Conservation (phyloP, 2,797 vertebrate genomes). For the Cossypha niveicapilla region DNA sequence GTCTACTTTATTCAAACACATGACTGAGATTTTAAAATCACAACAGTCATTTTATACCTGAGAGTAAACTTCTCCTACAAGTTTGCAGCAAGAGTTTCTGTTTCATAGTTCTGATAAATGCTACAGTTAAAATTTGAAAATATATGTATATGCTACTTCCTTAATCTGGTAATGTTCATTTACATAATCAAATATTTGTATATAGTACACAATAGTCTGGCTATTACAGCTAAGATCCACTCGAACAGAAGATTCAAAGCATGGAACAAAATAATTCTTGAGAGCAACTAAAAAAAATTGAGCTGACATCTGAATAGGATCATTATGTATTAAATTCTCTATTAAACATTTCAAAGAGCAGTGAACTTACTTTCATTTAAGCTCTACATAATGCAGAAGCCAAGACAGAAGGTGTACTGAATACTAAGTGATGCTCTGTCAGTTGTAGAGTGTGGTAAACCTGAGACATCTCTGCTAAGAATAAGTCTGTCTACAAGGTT, state of each 20-base stretch:
- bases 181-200: neutral
- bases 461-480: neutral
- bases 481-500: neutral
- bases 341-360: neutral
- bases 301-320: neutral
- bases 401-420: neutral
- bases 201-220: neutral
- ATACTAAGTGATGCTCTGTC: neutral
- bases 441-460: neutral
- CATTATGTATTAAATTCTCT: neutral
- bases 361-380: neutral
- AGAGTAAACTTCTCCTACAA: neutral
- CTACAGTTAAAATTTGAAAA: neutral
- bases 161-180: neutral
- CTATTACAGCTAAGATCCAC: neutral
- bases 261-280: neutral
- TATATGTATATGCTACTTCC: neutral
- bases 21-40: neutral
- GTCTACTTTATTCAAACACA: neutral
- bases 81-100: neutral
- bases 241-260: neutral
- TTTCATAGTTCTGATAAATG: neutral
- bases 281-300: neutral
- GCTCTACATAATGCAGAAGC: neutral
- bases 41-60: accelerated